Evolutionary conservation across 2,888 invertebrate genomes (phyloP).

Genomic region (Dryobotodes eremita): DNA sequence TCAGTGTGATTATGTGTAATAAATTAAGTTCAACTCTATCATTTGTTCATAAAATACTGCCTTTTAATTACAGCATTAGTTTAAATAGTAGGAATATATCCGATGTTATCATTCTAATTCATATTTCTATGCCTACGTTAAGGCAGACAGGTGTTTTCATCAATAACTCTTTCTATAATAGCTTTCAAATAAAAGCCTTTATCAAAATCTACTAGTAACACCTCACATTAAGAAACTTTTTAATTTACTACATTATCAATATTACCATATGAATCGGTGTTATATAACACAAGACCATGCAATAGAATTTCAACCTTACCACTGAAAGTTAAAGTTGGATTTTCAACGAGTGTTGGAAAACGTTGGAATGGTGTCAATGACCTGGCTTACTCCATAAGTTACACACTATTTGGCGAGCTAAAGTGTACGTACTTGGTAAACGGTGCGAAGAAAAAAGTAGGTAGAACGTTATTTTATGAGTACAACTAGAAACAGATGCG

Average conservation of each 20-base stretch:
- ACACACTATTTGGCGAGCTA: slow-evolving; percentile 75
- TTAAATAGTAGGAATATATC: slow-evolving; percentile 21
- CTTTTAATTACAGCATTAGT: slow-evolving; percentile 33
- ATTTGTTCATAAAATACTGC: slow-evolving; percentile 15
- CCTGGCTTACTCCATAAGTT: slow-evolving; percentile 74
- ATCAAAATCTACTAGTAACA: slow-evolving; percentile 24
- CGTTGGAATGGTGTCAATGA: slow-evolving; percentile 79
- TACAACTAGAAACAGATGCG: slow-evolving; percentile 55
- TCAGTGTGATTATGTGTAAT: slow-evolving; percentile 25
- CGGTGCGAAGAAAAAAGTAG: slow-evolving; percentile 60
- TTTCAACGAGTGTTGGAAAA: slow-evolving; percentile 42
- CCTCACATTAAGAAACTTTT: slow-evolving; percentile 38
- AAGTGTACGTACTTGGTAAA: slow-evolving; percentile 65
- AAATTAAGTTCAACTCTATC: slow-evolving; percentile 26
- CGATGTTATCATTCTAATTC: slow-evolving; percentile 22
- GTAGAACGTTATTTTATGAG: slow-evolving; percentile 62
- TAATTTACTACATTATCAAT: slow-evolving; percentile 44
- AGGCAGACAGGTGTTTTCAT: background rate
- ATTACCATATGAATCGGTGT: slow-evolving; percentile 58
- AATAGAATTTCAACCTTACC: slow-evolving; percentile 40
- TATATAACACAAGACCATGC: slow-evolving; percentile 39
- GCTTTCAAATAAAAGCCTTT: slow-evolving; percentile 31
- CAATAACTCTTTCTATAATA: slow-evolving; percentile 38
- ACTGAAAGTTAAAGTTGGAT: slow-evolving; percentile 32
- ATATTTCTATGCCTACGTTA: background rate